Percentiles rank a stretch among this genome's conserved stretches.
Conservation (phyloP, 2,113 vertebrate species). For the Hymenochirus boettgeri region DNA sequence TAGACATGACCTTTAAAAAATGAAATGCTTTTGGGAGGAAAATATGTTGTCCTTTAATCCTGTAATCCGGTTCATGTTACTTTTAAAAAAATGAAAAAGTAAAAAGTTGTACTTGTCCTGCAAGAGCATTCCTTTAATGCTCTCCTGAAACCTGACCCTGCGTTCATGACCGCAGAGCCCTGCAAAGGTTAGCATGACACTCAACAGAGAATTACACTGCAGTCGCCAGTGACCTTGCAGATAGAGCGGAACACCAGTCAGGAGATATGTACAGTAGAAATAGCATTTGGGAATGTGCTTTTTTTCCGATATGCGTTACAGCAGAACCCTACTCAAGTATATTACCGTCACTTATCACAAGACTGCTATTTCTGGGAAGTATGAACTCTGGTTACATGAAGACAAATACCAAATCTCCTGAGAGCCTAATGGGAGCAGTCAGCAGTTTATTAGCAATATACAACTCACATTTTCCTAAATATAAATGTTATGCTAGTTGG, state of each 20-base stretch:
- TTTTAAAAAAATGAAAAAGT: no score
- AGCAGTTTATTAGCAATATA: no score
- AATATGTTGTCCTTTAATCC: neutral
- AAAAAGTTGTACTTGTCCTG: neutral
- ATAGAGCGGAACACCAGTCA: neutral
- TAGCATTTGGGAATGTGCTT: neutral
- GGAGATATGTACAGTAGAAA: slow-evolving; percentile 23
- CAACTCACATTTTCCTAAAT: no score
- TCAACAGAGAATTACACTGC: no score
- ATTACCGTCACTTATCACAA: slow-evolving; percentile 25
- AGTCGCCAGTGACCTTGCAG: slow-evolving; percentile 10
- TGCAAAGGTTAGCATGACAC: neutral
- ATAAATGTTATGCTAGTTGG: no score
- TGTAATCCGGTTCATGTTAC: no score
- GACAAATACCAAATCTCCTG: neutral
- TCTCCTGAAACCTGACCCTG: neutral
- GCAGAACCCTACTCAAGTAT: neutral
- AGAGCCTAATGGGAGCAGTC: no score
- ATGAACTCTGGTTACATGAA: neutral
- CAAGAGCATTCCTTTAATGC: neutral
- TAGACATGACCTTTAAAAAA: no score
- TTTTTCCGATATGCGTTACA: neutral
- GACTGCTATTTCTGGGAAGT: slow-evolving; percentile 25
- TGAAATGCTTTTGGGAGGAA: no score
- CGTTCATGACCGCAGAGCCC: neutral